Conservation (phyloP, 2,113 vertebrate species). For the Python bivittatus region DNA sequence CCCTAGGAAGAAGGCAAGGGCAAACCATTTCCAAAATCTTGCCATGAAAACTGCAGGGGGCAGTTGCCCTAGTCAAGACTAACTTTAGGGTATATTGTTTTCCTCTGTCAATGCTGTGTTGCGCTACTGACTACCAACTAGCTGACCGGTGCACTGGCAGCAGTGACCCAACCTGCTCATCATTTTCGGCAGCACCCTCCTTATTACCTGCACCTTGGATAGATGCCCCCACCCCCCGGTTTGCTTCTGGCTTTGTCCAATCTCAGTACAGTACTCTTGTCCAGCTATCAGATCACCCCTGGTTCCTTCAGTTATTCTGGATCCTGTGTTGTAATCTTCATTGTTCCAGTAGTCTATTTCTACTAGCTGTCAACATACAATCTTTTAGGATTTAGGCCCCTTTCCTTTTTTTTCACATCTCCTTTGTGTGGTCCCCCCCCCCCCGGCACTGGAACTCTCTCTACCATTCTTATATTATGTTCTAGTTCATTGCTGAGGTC, state of each 20-base stretch:
- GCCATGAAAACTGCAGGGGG: background rate
- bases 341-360: background rate
- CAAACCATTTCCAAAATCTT: background rate
- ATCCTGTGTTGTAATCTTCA: background rate
- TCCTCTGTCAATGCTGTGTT: background rate
- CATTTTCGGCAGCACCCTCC: background rate
- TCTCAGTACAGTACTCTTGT: background rate
- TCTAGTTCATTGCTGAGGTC: background rate
- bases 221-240: accelerated
- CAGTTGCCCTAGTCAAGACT: background rate
- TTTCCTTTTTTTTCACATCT: background rate
- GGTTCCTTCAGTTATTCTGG: background rate
- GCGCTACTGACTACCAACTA: background rate
- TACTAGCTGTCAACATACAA: background rate
- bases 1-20: background rate
- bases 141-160: background rate
- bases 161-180: background rate
- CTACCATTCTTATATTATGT: background rate
- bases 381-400: background rate
- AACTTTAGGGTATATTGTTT: background rate
- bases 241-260: background rate
- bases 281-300: background rate
- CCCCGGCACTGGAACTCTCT: background rate
- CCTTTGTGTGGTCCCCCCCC: background rate
- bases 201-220: background rate